Evolutionary conservation across 2,797 vertebrate genomes (phyloP).

Genomic region (Chlorospingus semifuscus): DNA sequence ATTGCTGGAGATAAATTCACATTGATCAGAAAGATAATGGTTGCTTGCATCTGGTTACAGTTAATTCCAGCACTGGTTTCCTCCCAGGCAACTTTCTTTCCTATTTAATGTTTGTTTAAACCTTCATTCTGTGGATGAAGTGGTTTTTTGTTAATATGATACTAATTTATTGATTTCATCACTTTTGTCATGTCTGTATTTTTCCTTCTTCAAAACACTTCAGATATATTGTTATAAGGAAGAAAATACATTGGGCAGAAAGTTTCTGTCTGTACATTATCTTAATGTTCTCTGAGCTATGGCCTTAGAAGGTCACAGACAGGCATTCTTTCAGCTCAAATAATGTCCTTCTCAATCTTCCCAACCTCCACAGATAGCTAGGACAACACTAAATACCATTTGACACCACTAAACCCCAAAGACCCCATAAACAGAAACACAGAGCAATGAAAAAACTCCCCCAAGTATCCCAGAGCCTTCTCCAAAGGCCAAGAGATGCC

Average conservation of each 20-base stretch:
- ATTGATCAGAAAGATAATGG: slow-evolving; percentile 14
- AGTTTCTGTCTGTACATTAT: neutral
- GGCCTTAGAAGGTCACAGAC: neutral
- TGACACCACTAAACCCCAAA: neutral
- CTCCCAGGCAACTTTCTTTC: slow-evolving; percentile 4
- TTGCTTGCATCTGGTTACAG: neutral
- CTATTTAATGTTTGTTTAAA: slow-evolving; percentile 33
- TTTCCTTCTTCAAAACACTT: neutral
- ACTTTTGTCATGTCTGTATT: neutral
- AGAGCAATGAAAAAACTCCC: neutral
- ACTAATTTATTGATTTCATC: slow-evolving; percentile 21
- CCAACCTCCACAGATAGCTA: neutral
- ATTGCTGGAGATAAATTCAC: neutral
- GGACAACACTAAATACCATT: neutral
- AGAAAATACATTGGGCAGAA: neutral
- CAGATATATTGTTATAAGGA: neutral
- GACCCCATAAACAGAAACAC: neutral
- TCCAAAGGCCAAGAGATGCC: neutral
- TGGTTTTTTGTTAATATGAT: neutral
- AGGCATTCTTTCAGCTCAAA: neutral
- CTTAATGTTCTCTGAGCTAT: neutral
- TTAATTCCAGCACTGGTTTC: slow-evolving; percentile 16
- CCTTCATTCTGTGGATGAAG: neutral
- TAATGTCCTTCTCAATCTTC: neutral
- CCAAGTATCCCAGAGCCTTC: neutral